Evolutionary conservation across 2,888 invertebrate genomes (phyloP).

Genomic region (Neoascia interrupta): DNA sequence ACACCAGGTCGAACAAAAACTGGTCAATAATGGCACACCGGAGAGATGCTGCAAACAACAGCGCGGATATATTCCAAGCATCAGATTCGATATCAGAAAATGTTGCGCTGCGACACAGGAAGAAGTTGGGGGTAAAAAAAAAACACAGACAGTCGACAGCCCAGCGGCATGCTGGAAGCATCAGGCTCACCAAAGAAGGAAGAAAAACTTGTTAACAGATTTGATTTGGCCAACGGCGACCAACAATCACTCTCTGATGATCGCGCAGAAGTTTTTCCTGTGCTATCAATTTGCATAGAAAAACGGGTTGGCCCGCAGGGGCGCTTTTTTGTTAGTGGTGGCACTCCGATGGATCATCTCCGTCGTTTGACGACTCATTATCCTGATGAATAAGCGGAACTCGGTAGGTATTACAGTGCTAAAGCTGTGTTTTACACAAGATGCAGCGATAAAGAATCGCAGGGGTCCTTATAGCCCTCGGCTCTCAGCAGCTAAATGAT

Average conservation of each 20-base stretch:
- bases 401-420: no score
- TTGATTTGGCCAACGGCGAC: conserved; percentile 65
- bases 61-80: conserved; percentile 21
- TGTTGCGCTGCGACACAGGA: conserved; percentile 60
- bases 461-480: no score
- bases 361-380: conserved; percentile 35
- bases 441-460: no score
- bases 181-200: conserved; percentile 25
- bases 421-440: no score
- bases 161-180: no score
- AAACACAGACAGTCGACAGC: no score
- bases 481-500: no score
- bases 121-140: no score
- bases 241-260: conserved; percentile 64
- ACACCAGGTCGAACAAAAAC: conserved; percentile 25
- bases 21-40: conserved; percentile 60
- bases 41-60: conserved; percentile 47
- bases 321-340: background rate
- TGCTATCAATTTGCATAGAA: conserved; percentile 54
- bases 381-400: conserved; percentile 24
- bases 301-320: conserved; percentile 12
- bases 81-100: conserved; percentile 55
- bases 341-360: conserved; percentile 11
- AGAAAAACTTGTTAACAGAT: conserved; percentile 67
- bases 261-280: conserved; percentile 56